Evolutionary conservation across 2,888 invertebrate genomes (phyloP).

Genomic region (Marasmarcha lunaedactyla): DNA sequence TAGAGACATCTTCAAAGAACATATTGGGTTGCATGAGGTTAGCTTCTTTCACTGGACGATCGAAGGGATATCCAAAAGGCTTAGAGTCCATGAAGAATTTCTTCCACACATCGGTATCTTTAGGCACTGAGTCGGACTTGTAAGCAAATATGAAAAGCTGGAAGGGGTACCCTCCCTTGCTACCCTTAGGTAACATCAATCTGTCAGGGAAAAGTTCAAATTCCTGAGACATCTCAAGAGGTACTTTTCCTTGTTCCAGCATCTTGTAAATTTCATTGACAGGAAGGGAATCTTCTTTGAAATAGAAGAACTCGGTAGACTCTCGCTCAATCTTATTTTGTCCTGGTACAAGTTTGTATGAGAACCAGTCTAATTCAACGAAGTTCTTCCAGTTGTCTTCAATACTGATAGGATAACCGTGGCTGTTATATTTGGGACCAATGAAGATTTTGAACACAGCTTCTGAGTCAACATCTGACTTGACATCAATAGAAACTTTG

Average conservation of each 20-base stretch:
- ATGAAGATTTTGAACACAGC: slow-evolving; percentile 69
- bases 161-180: slow-evolving; percentile 71
- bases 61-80: slow-evolving; percentile 61
- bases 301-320: slow-evolving; percentile 74
- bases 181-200: slow-evolving; percentile 76
- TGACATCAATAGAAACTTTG: slow-evolving; percentile 48
- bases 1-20: slow-evolving; percentile 63
- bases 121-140: slow-evolving; percentile 25
- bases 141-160: slow-evolving; percentile 70
- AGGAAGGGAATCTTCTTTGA: slow-evolving; percentile 73
- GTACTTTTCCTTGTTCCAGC: slow-evolving; percentile 61
- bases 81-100: slow-evolving; percentile 38
- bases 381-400: slow-evolving; percentile 59
- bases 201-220: slow-evolving; percentile 72
- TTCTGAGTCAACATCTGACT: slow-evolving; percentile 43
- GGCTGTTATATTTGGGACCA: slow-evolving; percentile 71
- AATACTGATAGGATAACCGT: slow-evolving; percentile 54
- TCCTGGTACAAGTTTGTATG: slow-evolving; percentile 70
- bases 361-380: slow-evolving; percentile 31
- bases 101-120: slow-evolving; percentile 19
- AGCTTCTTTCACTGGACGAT: slow-evolving; percentile 46
- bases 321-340: slow-evolving; percentile 74
- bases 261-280: slow-evolving; percentile 71
- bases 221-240: slow-evolving; percentile 52
- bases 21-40: slow-evolving; percentile 61